phyloP scores from a whole-genome alignment of 1,140 invertebrate genomes.

The Bombus pascuorum region DNA sequence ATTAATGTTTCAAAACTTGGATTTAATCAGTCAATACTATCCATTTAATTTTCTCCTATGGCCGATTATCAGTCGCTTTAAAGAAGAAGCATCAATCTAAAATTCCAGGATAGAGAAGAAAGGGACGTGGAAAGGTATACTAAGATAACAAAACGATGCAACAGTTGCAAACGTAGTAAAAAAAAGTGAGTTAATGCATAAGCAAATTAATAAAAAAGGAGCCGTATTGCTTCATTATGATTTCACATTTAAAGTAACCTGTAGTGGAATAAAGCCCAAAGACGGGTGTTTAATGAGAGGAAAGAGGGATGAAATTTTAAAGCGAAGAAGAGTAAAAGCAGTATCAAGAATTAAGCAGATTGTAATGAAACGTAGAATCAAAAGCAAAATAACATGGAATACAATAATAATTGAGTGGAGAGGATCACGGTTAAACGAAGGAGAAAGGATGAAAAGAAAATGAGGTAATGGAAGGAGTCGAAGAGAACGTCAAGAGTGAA shows the following conservation, averaged over 20 bases:
- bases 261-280: neutral
- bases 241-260: neutral
- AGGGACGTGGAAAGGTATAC: neutral
- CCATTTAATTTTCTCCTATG: too few relatives aligned
- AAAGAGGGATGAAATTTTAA: neutral
- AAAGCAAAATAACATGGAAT: neutral
- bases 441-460: neutral
- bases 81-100: neutral
- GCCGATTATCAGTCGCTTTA: too few relatives aligned
- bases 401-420: neutral
- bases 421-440: neutral
- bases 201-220: neutral
- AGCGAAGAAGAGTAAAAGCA: neutral
- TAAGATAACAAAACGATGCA: neutral
- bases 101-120: neutral
- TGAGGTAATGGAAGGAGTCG: neutral
- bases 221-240: neutral
- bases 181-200: neutral
- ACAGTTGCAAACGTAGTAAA: neutral
- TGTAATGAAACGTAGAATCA: neutral
- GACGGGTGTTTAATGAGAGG: neutral
- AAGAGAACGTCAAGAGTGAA: constrained; percentile 1
- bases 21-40: too few relatives aligned
- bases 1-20: neutral
- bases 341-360: too few relatives aligned